Conservation (phyloP, 2,113 vertebrate species). For the Dissostichus mawsoni region DNA sequence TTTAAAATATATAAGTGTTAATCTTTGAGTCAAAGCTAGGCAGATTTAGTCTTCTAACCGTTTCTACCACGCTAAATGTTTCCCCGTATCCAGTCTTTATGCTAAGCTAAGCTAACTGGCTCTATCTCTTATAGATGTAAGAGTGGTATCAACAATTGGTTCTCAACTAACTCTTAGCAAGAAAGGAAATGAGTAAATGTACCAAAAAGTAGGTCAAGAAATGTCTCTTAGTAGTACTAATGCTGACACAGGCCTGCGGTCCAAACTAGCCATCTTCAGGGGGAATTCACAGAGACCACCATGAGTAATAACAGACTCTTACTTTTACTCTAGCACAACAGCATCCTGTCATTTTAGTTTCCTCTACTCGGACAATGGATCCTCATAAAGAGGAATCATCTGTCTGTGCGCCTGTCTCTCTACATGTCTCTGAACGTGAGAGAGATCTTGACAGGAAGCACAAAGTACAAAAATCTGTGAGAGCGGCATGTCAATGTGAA, state of each 20-base stretch:
- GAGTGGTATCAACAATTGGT: background rate
- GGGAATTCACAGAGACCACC: background rate
- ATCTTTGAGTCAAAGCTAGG: background rate
- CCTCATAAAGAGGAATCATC: slow-evolving; percentile 72
- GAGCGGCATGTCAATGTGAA: slow-evolving; percentile 30
- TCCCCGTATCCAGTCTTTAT: too few relatives aligned
- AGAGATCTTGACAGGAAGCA: slow-evolving; percentile 76
- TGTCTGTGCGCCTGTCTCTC: slow-evolving; percentile 60
- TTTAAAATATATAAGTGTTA: background rate
- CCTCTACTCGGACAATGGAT: slow-evolving; percentile 54
- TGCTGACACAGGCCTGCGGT: background rate
- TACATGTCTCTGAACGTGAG: slow-evolving; percentile 49
- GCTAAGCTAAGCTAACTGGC: background rate
- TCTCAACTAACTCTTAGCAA: background rate
- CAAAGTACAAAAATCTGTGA: slow-evolving; percentile 51
- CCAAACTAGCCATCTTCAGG: background rate
- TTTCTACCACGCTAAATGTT: slow-evolving; percentile 6
- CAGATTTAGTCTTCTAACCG: too few relatives aligned
- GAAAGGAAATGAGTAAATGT: background rate
- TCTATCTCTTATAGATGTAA: background rate
- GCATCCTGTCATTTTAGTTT: slow-evolving; percentile 61
- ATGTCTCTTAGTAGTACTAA: background rate
- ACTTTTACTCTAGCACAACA: slow-evolving; percentile 43
- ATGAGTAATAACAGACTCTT: slow-evolving; percentile 17
- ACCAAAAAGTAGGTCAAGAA: background rate